Base-by-base conservation (phyloP, 2,888 invertebrate genomes). In the Hyalella azteca region DNA sequence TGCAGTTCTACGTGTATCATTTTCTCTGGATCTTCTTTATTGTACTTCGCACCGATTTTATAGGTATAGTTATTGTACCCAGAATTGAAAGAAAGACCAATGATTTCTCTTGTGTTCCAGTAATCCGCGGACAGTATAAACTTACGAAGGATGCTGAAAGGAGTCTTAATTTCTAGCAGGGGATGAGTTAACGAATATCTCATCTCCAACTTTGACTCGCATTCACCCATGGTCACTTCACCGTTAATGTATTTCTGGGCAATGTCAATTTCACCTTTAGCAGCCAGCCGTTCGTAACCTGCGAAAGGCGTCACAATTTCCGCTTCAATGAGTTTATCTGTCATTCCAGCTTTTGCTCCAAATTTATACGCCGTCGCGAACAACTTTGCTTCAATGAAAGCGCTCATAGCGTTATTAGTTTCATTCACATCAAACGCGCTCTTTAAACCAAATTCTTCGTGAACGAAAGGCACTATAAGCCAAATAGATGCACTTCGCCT, bases 291-390 rank as follows among this genome's bases (percentile, higher is more conserved):
- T 29, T 79, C 48, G 59, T 78, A 82, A 15, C 75, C 75, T 39
- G 78, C 79, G 76, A 84, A 81, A 19, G 84, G 84, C 0, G 82
- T 84, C 39, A 78, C 41, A 60, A 84, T 54, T n/a, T 36, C 75
- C 19, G 82, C 22, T 13, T 73, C 45, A 59, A 84, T 29, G 9
- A 40, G 45, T 15, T 82, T 78, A 2, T 19, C 5, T 9, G 32
- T 73, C 22, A 59, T 78, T 9, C 54, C 78, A 22, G 82, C 79
- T 26, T 75, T 45, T n/a, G 81, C 79, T 36, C 73, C 66, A 32
- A 82, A 79, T 15, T 36, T 59, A 73, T 77, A 82, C 13, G 79
- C 66, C 22, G 73, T 36, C 22, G 32, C 26, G 40, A 79, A 78
- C 4, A 77, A 40, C 32, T 32, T 79, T 9, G 73, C 49, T 73